A percentile compares a stretch with the other conserved stretches of the same genome.
Evolutionary conservation across 2,797 vertebrate species (phyloP).

Genomic region (Pangasius mekongensis): DNA sequence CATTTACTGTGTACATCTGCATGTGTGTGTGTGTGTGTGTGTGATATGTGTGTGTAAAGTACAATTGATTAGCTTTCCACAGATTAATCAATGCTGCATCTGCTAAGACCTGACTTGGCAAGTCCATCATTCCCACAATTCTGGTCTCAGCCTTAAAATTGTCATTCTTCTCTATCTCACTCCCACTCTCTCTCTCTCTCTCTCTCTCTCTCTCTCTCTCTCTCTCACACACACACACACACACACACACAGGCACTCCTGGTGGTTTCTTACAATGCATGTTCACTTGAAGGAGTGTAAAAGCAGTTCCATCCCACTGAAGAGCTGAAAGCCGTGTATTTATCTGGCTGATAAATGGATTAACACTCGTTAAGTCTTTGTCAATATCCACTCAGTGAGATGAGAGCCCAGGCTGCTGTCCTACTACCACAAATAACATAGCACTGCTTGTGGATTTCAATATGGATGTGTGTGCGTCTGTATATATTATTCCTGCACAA

Average conservation of each 20-base stretch:
- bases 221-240: conserved; percentile 5
- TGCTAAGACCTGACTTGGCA: conserved; percentile 37
- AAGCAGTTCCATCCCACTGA: conserved; percentile 23
- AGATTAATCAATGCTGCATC: conserved; percentile 40
- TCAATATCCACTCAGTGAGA: conserved; percentile 32
- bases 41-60: conserved; percentile 11
- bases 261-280: conserved; percentile 5
- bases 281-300: conserved; percentile 22
- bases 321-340: conserved; percentile 21
- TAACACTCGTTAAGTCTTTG: conserved; percentile 18
- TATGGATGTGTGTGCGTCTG: background rate
- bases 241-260: conserved; percentile 10
- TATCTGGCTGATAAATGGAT: conserved; percentile 41
- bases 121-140: conserved; percentile 41
- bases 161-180: background rate
- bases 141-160: conserved; percentile 31
- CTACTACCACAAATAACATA: conserved; percentile 17
- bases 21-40: background rate
- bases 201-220: background rate
- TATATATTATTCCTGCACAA: background rate
- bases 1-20: background rate
- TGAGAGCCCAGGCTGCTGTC: background rate
- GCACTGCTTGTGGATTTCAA: background rate
- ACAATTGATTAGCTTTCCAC: conserved; percentile 49
- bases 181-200: background rate